Base-by-base conservation (phyloP, 2,888 invertebrate species). In the Beris morrisii region DNA sequence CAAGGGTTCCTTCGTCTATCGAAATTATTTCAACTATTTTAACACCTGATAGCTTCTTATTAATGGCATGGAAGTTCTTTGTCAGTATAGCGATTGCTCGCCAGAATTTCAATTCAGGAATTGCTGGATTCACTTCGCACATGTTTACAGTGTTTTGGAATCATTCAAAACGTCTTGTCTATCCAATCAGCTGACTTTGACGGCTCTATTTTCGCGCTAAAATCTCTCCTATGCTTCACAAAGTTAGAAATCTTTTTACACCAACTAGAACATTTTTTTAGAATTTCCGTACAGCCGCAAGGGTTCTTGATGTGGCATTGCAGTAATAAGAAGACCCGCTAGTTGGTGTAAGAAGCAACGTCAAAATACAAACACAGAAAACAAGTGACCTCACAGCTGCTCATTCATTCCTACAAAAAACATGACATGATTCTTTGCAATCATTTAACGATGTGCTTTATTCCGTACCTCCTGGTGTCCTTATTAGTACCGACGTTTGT, bases 51-150 rank as follows among this genome's bases (percentile, higher is more conserved):
- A 92, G 80, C 76, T 88, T 86, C 73, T 88, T 87, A 78, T 92
- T 91, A 5, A 90, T 80, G 66, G 89, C 83, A 76, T 91, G 89
- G 59, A 90, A 88, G 76, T 88, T 88, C 65, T 80, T 82, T 67
- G 88, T 76, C 75, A 89, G 85, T 70, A 92, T 83, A 59, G 81
- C 76, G 61, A 89, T 77, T 1, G 87, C 83, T 68, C 83, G 81
- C 88, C 89, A 90, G 79, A 89, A 92, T 68, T 84, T 77, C 6
- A 12, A 12, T 59, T 48, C 52, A 15, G 50, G 38, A 52, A 63
- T 52, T 38, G 7, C n/a, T 15, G 12, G 43, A n/a, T 9, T 45
- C 45, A 22, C 22, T 22, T 45, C 28, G n/a, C 46, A 12, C 58
- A 54, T 54, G 22, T 22, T 22, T 22, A 22, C 31, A 12, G n/a